These are phyloP conservation scores for Bolborhynchus lineola DNA, from an alignment of 2,113 vertebrate species.

Conservation along the genomic window DNA sequence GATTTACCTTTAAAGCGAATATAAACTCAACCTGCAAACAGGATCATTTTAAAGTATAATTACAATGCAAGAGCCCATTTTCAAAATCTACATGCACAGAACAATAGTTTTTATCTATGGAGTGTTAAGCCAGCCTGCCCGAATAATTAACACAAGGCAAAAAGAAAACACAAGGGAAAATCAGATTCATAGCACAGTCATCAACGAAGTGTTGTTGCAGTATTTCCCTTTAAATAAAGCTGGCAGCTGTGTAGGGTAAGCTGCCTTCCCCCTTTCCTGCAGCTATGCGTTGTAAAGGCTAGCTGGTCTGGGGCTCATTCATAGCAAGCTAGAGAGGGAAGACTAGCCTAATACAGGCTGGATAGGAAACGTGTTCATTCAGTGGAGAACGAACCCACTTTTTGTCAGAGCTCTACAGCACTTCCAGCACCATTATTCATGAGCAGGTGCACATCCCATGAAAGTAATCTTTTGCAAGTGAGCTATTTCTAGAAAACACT, in stretches of 20 bases:
- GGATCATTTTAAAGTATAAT: background rate
- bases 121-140: background rate
- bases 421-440: background rate
- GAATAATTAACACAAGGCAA: background rate
- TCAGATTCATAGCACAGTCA: background rate
- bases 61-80: background rate
- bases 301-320: background rate
- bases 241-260: background rate
- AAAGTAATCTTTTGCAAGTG: background rate
- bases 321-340: background rate
- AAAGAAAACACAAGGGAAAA: background rate
- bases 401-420: background rate
- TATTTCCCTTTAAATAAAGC: background rate
- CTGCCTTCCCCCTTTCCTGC: background rate
- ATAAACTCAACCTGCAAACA: background rate
- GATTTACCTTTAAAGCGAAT: background rate
- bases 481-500: background rate
- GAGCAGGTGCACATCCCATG: background rate
- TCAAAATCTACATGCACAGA: background rate
- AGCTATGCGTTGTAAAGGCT: background rate
- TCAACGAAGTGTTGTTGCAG: background rate
- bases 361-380: rapidly evolving
- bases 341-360: background rate
- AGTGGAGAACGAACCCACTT: background rate
- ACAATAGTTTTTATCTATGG: background rate